phyloP scores from a whole-genome alignment of 2,113 vertebrate species.

The Potamarius usumacintae region DNA sequence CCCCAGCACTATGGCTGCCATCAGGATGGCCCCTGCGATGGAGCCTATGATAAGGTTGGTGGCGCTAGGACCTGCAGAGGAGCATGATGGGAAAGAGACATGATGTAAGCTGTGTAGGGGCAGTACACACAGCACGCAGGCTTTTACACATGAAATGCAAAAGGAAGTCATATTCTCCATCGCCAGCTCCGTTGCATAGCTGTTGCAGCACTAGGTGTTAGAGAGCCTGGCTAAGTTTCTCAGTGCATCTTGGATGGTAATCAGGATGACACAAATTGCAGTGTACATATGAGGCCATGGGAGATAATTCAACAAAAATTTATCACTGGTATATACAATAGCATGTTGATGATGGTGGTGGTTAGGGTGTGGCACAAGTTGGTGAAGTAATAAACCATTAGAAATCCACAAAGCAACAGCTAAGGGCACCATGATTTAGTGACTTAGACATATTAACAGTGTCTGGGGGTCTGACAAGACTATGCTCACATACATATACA shows the following conservation, averaged over 20 bases:
- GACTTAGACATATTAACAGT: slow-evolving; percentile 8
- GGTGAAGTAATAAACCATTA: slow-evolving; percentile 2
- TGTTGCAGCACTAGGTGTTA: neutral
- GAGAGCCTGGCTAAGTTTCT: slow-evolving; percentile 6
- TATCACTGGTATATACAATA: slow-evolving; percentile 1
- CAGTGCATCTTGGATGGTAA: neutral
- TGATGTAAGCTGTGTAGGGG: slow-evolving; percentile 64
- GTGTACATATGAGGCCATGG: slow-evolving; percentile 9
- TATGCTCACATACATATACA: slow-evolving; percentile 26
- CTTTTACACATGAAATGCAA: slow-evolving; percentile 51
- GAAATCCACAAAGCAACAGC: slow-evolving; percentile 2
- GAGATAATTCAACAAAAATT: neutral
- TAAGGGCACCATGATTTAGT: neutral
- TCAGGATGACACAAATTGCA: neutral
- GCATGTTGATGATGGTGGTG: slow-evolving; percentile 19
- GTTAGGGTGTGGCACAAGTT: slow-evolving; percentile 8
- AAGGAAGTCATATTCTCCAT: slow-evolving; percentile 31
- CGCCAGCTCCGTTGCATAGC: neutral
- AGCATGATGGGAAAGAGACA: slow-evolving; percentile 91
- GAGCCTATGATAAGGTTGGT: slow-evolving; percentile 99
- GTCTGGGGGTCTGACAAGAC: slow-evolving; percentile 23
- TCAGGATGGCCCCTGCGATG: slow-evolving; percentile 99
- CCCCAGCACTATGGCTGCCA: slow-evolving; percentile 99
- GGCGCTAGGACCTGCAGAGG: slow-evolving; percentile 99
- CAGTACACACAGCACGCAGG: slow-evolving; percentile 49